Percentiles rank a stretch among this genome's conserved stretches.
Conservation (phyloP, 2,797 vertebrate species). For the Tolypeutes matacus region DNA sequence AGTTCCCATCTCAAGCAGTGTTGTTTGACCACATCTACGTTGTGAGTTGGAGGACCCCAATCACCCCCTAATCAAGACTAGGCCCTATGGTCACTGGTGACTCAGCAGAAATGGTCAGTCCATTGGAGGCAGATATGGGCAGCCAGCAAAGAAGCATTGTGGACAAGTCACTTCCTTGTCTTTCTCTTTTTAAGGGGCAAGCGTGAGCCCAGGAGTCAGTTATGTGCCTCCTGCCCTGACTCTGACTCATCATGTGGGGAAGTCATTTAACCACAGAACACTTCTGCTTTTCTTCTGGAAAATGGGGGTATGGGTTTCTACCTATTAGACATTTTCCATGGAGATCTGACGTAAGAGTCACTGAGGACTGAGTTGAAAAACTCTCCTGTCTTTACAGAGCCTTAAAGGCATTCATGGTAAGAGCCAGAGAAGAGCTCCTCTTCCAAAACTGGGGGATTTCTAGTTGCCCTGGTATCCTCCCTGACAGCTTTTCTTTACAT, state of each 20-base stretch:
- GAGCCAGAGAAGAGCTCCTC: not conserved
- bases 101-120: not conserved
- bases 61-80: fast-evolving
- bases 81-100: no score
- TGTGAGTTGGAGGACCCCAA: not conserved
- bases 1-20: not conserved
- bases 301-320: not conserved
- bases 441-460: not conserved
- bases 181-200: not conserved
- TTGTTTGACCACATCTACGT: not conserved
- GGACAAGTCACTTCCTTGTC: not conserved
- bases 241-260: not conserved
- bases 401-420: fast-evolving
- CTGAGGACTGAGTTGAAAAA: not conserved
- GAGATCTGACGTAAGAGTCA: not conserved
- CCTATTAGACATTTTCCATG: not conserved
- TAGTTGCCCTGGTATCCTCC: not conserved
- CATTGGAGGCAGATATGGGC: fast-evolving
- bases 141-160: not conserved
- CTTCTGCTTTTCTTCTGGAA: not conserved
- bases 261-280: not conserved
- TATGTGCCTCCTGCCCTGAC: not conserved
- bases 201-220: not conserved
- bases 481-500: fast-evolving
- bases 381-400: not conserved